phyloP scores from a whole-genome alignment of 2,888 invertebrate genomes.

The Pristionchus mayeri region DNA sequence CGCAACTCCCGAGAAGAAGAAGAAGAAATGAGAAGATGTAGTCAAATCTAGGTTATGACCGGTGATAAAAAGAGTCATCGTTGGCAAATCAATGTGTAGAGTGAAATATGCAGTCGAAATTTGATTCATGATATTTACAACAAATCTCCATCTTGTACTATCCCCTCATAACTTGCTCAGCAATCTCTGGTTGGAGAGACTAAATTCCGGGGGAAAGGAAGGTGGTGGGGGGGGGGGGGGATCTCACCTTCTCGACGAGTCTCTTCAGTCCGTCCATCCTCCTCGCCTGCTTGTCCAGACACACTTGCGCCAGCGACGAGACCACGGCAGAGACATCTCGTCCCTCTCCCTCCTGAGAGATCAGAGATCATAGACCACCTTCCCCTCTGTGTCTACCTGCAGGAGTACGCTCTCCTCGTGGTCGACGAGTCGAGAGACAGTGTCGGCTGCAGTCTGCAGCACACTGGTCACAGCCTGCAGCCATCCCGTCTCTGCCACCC shows the following conservation, averaged over 20 bases:
- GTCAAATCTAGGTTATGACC: conserved; percentile 18
- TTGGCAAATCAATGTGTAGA: not conserved
- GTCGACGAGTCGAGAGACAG: conserved; percentile 56
- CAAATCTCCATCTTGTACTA: too few relatives aligned
- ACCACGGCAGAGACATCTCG: conserved; percentile 88
- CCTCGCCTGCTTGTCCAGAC: conserved; percentile 82
- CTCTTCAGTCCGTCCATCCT: conserved; percentile 51
- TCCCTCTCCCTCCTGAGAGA: conserved; percentile 81
- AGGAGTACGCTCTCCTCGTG: conserved; percentile 58
- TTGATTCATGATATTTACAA: not conserved
- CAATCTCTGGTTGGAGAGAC: too few relatives aligned
- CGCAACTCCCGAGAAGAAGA: conserved; percentile 15
- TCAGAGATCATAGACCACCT: conserved; percentile 77
- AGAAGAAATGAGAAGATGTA: conserved; percentile 27
- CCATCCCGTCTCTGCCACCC: conserved; percentile 84
- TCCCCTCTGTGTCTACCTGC: conserved; percentile 81
- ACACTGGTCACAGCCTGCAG: conserved; percentile 83
- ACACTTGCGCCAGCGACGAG: conserved; percentile 88
- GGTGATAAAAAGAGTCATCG: conserved; percentile 42
- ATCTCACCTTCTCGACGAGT: conserved; percentile 35
- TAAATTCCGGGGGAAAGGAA: too few relatives aligned
- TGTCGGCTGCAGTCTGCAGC: conserved; percentile 51
- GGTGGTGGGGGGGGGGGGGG: too few relatives aligned
- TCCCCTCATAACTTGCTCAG: too few relatives aligned
- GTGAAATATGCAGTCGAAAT: not conserved